Base-by-base conservation (phyloP, 1,140 invertebrate species). In the Physella acuta region DNA sequence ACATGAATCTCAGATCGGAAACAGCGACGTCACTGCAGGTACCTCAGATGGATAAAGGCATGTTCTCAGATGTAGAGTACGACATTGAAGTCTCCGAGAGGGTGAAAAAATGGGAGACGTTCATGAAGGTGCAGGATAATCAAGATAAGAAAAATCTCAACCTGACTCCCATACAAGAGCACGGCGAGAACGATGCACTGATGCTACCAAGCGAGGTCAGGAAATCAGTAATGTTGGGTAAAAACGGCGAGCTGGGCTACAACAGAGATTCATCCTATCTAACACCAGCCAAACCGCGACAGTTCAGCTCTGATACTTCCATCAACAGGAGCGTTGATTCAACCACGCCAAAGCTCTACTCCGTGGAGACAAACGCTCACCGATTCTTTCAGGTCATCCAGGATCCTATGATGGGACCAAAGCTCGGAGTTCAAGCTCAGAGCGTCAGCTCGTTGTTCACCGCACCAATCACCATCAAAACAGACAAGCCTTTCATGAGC, bases 11-110 rank as follows among this genome's bases (percentile, higher is more conserved):
- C 14, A 59, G 36, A 52, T 33, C 68, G 28, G 55, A 59, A 31
- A 4, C 55, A n/a, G 61, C 33, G 14, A 59, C 55, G 33, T 64
- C 59, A 51, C 39, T 73, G 33, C 56, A 60, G 16, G 51, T 73
- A 14, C 76, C 74, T 16, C 28, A 31, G 11, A 31, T 68, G 28
- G 76, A 78, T 49, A 61, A 72, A 28, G 81, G 81, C 37, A 82
- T 82, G 81, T 82, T 82, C 68, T 82, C 81, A 5, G 81, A 82
- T 75, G 81, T 82, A 31, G 81, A 82, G 44, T 82, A 82, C 59
- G 75, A 82, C 59, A 82, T 82, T 31, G 79, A 81, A 70, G 78
- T 82, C 14, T 76, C 81, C 1, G 81, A 82, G 49, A 68, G 81
- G 55, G 76, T 82, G 26, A 81, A 81, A 64, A 81, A 80, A 37